Base-by-base conservation (phyloP, 1,140 invertebrate species). In the Drosophila albomicans region DNA sequence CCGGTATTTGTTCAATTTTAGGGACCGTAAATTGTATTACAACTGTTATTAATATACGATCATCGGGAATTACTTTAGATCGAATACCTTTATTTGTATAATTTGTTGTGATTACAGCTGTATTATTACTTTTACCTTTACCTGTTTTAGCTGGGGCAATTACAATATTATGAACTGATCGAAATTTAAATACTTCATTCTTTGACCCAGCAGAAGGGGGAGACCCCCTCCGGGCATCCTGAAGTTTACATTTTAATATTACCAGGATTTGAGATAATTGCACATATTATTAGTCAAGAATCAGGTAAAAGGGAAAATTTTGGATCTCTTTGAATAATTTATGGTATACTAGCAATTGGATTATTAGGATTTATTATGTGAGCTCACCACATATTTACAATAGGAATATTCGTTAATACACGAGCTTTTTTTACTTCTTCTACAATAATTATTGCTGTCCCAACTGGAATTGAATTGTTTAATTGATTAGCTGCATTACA, bases 211-310 rank as follows among this genome's bases (percentile, higher is more conserved):
- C 64, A 0, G 64, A 43, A 28, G 52, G 64, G 15, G 64, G 95
- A 58, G 95, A 96, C 78, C 95, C 95, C 52, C 94, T 96, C 96
- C 94, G 95, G 95, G 0, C 96, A 96, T 72, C 95, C 95, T 38
- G 95, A 96, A 94, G 95, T 96, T 78, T 96, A 96, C 93, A 96
- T 97, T 95, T 92, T 95, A 93, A 95, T 95, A 94, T 81, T 95
- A 78, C 94, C 94, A 5, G 94, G 94, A 93, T 95, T 95, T 93
- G 95, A 94, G 15, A 94, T 95, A 93, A 94, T 95, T 91, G 95
- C 94, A 30, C 94, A 95, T 90, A 95, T 95, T 93, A 94, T 95
- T 93, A 93, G 88, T 32, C 93, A 94, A 88, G 93, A 94, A 93
- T 93, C 93, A 82, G 93, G 93, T 10, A 95, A 95, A 94, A 94